phyloP scores from a whole-genome alignment of 2,113 vertebrate species.

The Coryphaenoides rupestris region DNA sequence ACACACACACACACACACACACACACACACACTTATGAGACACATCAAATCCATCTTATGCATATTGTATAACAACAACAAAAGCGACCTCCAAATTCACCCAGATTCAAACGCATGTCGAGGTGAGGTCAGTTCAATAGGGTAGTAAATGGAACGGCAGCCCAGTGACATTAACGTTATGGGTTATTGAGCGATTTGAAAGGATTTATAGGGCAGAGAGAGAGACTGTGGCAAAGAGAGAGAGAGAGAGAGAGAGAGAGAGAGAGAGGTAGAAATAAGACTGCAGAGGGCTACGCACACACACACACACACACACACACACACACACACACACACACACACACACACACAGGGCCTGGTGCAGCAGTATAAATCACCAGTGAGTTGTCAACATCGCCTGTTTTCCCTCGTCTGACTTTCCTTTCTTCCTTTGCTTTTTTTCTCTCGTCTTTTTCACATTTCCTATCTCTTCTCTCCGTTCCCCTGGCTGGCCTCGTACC shows the following conservation, averaged over 20 bases:
- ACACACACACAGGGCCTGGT: conserved; percentile 22
- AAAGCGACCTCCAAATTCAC: no score
- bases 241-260: conserved; percentile 4
- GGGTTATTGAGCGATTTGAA: conserved; percentile 71
- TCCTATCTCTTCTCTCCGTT: neutral
- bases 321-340: conserved; percentile 26
- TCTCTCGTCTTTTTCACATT: neutral
- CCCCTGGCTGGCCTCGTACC: neutral
- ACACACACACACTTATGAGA: no score
- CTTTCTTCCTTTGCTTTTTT: neutral
- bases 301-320: no score
- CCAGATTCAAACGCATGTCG: no score
- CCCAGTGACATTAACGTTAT: conserved; percentile 70
- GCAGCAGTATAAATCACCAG: conserved; percentile 47
- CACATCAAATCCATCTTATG: no score
- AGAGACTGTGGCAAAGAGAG: conserved; percentile 58
- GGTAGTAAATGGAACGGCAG: conserved; percentile 65
- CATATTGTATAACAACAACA: no score
- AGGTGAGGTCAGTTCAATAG: no score
- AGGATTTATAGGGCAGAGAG: conserved; percentile 65
- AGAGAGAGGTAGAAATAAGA: conserved; percentile 47
- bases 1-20: conserved; percentile 14
- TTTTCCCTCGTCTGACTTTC: conserved; percentile 25
- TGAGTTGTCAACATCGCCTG: conserved; percentile 39
- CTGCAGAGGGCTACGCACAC: conserved; percentile 23